phyloP scores from a whole-genome alignment of 2,113 vertebrate genomes.

The Prolemur simus region DNA sequence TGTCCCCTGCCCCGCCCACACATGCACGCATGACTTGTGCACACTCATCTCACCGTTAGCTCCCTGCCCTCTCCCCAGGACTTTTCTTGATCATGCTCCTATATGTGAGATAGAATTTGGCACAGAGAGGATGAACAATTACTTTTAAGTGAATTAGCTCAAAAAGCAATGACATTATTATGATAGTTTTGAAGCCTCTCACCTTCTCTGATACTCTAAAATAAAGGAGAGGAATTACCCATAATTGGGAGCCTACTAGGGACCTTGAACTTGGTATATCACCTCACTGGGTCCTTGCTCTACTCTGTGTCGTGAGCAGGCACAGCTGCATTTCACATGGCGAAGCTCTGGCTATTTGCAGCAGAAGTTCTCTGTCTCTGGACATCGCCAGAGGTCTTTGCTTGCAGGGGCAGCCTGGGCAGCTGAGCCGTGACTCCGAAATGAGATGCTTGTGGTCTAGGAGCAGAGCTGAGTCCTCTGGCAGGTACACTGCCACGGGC shows the following conservation, averaged over 20 bases:
- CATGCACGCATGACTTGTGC: background rate
- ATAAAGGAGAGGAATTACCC: background rate
- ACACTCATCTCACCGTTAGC: background rate
- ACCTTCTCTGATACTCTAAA: background rate
- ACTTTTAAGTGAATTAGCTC: background rate
- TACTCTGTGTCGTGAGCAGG: accelerated
- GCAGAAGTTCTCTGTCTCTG: background rate
- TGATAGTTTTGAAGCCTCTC: background rate
- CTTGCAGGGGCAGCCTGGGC: accelerated
- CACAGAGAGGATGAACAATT: background rate
- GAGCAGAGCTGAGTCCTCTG: background rate
- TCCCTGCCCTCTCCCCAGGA: background rate
- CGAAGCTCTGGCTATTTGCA: background rate
- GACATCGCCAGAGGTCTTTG: accelerated
- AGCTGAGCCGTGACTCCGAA: background rate
- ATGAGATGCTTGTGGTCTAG: background rate
- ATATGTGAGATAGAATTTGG: background rate
- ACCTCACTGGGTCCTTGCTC: background rate
- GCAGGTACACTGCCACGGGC: accelerated
- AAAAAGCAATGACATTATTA: background rate
- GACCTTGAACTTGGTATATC: background rate
- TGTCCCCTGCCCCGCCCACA: accelerated
- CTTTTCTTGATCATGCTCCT: background rate
- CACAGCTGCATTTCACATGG: background rate
- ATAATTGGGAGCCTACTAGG: accelerated